Percentiles rank a stretch among this genome's conserved stretches.
Evolutionary conservation across 2,888 invertebrate species (phyloP).

Genomic region (Chironomus tentans): DNA sequence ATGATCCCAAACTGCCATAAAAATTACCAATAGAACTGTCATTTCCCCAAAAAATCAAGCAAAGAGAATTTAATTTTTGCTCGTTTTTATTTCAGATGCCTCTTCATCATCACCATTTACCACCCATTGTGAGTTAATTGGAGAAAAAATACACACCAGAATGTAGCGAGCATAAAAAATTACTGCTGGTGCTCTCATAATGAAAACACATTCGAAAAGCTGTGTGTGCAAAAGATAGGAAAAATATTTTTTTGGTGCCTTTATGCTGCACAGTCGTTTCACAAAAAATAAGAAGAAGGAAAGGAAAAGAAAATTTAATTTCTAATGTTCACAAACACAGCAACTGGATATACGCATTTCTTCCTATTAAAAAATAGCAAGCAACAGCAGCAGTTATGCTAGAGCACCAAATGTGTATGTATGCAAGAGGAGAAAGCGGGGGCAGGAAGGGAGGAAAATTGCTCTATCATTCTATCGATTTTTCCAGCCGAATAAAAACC

Average conservation of each 20-base stretch:
- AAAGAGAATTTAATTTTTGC: constrained; percentile 18
- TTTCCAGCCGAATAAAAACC: constrained; percentile 27
- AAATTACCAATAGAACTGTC: no score
- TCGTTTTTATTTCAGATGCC: constrained; percentile 16
- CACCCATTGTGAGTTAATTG: constrained; percentile 27
- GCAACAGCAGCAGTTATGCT: no score
- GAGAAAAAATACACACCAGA: constrained; percentile 14
- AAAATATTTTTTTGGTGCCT: background rate
- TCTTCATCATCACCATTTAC: constrained; percentile 25
- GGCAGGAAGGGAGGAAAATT: background rate
- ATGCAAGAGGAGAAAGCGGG: background rate
- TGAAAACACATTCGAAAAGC: no score
- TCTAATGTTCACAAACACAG: background rate
- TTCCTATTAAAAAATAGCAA: background rate
- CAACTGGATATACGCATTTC: background rate
- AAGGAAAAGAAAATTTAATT: background rate
- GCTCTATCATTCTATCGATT: constrained; percentile 26
- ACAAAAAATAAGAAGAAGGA: background rate
- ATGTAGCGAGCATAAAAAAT: background rate
- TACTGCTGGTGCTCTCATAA: no score
- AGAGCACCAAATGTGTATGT: background rate
- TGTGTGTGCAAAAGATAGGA: no score
- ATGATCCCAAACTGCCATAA: no score
- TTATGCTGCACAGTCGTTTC: background rate
- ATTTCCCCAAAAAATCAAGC: background rate